Percentiles rank a stretch among this genome's conserved stretches.
Conservation (phyloP, 2,113 vertebrate species). For the Ariopsis seemanni region DNA sequence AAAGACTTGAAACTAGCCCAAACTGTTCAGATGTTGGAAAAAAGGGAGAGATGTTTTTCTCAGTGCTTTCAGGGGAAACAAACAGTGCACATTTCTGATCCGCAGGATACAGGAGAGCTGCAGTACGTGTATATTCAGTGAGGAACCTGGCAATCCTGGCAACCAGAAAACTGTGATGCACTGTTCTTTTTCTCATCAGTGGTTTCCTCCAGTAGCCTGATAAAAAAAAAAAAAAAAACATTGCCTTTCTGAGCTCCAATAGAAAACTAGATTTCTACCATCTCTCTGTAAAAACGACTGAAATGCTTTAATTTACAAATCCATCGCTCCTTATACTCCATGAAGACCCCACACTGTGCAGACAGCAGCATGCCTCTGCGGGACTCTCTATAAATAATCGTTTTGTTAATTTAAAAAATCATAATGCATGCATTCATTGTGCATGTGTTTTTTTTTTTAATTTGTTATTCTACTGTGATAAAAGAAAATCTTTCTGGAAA, state of each 20-base stretch:
- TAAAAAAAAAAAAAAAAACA: background rate
- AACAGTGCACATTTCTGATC: background rate
- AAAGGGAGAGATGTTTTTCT: background rate
- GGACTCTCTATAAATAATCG: slow-evolving; percentile 8
- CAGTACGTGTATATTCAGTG: background rate
- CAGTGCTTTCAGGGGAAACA: background rate
- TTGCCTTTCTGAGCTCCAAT: background rate
- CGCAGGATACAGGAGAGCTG: background rate
- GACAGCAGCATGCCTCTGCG: background rate
- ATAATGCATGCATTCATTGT: background rate
- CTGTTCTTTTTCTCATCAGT: background rate
- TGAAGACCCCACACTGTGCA: slow-evolving; percentile 1
- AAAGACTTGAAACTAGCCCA: background rate
- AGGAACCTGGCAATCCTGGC: background rate
- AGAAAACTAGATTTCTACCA: background rate
- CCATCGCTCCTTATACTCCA: background rate
- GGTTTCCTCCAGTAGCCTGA: background rate
- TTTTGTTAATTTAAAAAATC: background rate
- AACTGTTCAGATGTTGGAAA: background rate
- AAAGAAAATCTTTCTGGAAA: background rate
- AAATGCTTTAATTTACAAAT: background rate
- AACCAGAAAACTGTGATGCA: background rate
- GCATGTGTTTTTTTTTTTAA: background rate
- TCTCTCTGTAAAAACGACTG: background rate
- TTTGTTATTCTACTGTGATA: background rate